phyloP scores from a whole-genome alignment of 2,888 invertebrate genomes.

The Galeopsomyia nigrocyanea region DNA sequence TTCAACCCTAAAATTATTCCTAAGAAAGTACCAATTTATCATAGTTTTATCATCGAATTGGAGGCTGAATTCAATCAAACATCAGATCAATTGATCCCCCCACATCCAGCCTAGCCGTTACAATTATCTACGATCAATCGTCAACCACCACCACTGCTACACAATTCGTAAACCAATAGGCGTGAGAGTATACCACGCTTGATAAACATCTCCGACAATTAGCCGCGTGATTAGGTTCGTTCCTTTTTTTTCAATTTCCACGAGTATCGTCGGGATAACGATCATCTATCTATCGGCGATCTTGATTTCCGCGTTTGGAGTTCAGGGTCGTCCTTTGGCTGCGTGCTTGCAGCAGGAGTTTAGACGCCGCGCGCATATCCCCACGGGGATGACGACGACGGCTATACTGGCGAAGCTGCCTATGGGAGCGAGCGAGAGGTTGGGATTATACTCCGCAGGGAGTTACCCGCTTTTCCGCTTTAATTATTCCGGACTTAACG shows the following conservation, averaged over 20 bases:
- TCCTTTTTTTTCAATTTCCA: constrained; percentile 52
- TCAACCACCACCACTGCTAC: no score
- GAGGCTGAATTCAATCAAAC: no score
- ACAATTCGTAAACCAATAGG: no score
- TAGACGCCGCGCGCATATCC: background rate
- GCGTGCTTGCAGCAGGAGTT: background rate
- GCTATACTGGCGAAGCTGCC: constrained; percentile 23
- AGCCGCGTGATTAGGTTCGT: constrained; percentile 11
- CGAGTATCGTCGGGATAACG: constrained; percentile 59
- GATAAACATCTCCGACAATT: constrained; percentile 6
- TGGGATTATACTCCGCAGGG: constrained; percentile 50
- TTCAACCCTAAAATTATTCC: no score
- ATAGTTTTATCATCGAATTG: no score
- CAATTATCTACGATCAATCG: no score
- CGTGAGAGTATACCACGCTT: background rate
- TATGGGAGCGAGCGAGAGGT: constrained; percentile 60
- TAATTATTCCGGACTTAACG: constrained; percentile 61
- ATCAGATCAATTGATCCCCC: no score
- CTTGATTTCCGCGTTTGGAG: constrained; percentile 42
- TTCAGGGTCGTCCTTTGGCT: constrained; percentile 50
- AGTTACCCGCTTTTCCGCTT: constrained; percentile 56
- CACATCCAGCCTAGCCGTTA: no score
- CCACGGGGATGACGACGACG: constrained; percentile 4
- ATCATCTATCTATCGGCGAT: constrained; percentile 52
- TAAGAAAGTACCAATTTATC: no score